A percentile compares a stretch with the other conserved stretches of the same genome.
These are phyloP conservation scores for Lomographa bimaculata DNA, from an alignment of 2,888 invertebrate genomes.

Conservation along the genomic window DNA sequence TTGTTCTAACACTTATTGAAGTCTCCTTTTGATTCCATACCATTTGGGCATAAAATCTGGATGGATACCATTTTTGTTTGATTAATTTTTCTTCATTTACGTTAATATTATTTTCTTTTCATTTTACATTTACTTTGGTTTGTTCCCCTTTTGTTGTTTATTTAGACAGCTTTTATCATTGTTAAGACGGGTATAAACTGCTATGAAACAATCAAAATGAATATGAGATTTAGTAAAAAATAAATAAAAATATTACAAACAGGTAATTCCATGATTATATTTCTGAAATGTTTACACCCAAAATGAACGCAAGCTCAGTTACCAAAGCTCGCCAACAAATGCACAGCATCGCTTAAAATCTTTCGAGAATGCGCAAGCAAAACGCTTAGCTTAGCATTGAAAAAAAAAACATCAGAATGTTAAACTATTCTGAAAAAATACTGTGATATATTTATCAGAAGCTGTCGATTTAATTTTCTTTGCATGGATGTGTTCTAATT, in stretches of 20 bases:
- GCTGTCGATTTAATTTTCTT: conserved; percentile 27
- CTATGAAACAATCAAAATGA: neutral
- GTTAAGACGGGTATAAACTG: conserved; percentile 19
- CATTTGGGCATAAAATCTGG: conserved; percentile 34
- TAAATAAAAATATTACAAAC: too few species aligned
- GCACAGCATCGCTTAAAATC: conserved; percentile 21
- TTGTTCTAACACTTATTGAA: neutral
- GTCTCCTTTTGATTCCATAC: conserved; percentile 16
- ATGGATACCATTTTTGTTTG: conserved; percentile 26
- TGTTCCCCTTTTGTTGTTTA: conserved; percentile 39
- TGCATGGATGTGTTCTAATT: conserved; percentile 53
- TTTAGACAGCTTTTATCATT: conserved; percentile 52
- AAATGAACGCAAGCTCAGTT: conserved; percentile 2
- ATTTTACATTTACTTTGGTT: conserved; percentile 33
- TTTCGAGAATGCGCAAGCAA: conserved; percentile 18
- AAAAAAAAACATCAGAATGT: neutral
- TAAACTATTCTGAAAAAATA: neutral
- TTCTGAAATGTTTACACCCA: conserved; percentile 16
- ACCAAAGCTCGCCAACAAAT: conserved; percentile 6
- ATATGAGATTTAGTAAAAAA: too few species aligned
- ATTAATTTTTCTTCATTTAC: conserved; percentile 30
- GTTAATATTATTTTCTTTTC: conserved; percentile 31
- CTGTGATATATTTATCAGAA: conserved; percentile 5
- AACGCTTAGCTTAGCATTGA: conserved; percentile 19
- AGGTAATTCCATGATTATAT: too few species aligned